Evolutionary conservation across 1,140 invertebrate genomes (phyloP).

Genomic region (Bombus pyrosoma): DNA sequence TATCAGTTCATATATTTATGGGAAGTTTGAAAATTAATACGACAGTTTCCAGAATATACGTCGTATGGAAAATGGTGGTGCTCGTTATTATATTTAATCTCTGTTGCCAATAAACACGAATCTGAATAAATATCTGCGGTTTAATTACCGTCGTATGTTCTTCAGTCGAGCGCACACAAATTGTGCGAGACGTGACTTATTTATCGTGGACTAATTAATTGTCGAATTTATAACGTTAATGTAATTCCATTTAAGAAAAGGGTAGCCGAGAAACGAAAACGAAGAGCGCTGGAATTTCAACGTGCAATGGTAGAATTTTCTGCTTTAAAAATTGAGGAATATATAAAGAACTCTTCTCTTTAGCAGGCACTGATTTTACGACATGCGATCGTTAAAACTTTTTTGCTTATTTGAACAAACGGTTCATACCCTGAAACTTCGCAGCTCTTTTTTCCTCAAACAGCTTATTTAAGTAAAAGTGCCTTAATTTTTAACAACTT

Average conservation of each 20-base stretch:
- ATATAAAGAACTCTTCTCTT: background rate
- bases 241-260: background rate
- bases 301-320: background rate
- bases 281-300: background rate
- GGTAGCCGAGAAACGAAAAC: background rate
- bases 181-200: background rate
- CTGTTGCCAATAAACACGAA: too few species aligned
- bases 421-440: background rate
- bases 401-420: background rate
- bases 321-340: background rate
- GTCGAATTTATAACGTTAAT: background rate
- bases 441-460: background rate
- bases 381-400: conserved; percentile 19
- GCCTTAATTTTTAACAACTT: background rate
- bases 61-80: too few species aligned
- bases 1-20: too few species aligned
- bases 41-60: too few species aligned
- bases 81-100: too few species aligned
- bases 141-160: background rate
- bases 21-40: too few species aligned
- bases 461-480: background rate
- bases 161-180: background rate
- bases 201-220: background rate
- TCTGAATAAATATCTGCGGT: background rate
- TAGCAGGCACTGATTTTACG: background rate